These are phyloP conservation scores for Calliopum simillimum DNA, from an alignment of 2,888 invertebrate genomes.

Conservation along the genomic window DNA sequence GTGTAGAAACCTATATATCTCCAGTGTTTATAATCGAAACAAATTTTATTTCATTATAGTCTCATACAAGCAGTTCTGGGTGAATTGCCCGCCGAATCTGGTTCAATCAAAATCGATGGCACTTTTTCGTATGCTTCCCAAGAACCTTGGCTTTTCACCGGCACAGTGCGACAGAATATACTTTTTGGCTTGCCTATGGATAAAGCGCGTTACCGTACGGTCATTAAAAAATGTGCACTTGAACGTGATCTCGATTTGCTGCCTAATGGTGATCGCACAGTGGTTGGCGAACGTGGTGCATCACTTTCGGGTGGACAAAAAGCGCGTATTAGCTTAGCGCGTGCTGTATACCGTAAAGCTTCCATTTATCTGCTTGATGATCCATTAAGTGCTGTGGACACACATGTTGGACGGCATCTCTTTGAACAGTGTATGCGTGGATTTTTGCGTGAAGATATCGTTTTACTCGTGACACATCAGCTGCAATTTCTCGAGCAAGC, in stretches of 20 bases:
- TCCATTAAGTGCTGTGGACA: conserved; percentile 91
- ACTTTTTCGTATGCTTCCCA: conserved; percentile 81
- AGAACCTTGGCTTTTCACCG: conserved; percentile 87
- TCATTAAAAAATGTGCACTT: conserved; percentile 68
- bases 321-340: conserved; percentile 88
- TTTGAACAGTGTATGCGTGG: conserved; percentile 75
- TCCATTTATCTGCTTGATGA: conserved; percentile 92
- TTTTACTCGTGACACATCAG: conserved; percentile 86
- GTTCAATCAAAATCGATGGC: conserved; percentile 72
- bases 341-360: conserved; percentile 87
- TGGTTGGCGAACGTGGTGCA: conserved; percentile 85
- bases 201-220: conserved; percentile 72
- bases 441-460: conserved; percentile 74
- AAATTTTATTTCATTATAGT: conserved; percentile 45
- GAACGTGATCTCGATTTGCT: conserved; percentile 72
- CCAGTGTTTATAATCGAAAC: not conserved
- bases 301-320: conserved; percentile 89
- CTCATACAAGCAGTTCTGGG: conserved; percentile 70
- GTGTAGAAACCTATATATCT: conserved; percentile 70
- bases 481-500: conserved; percentile 80
- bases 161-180: conserved; percentile 74
- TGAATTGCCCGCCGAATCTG: conserved; percentile 70
- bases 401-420: conserved; percentile 88
- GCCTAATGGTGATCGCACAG: conserved; percentile 72
- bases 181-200: conserved; percentile 73